A percentile compares a stretch with the other conserved stretches of the same genome.
Conservation (phyloP, 2,113 vertebrate species). For the Neomonachus schauinslandi region DNA sequence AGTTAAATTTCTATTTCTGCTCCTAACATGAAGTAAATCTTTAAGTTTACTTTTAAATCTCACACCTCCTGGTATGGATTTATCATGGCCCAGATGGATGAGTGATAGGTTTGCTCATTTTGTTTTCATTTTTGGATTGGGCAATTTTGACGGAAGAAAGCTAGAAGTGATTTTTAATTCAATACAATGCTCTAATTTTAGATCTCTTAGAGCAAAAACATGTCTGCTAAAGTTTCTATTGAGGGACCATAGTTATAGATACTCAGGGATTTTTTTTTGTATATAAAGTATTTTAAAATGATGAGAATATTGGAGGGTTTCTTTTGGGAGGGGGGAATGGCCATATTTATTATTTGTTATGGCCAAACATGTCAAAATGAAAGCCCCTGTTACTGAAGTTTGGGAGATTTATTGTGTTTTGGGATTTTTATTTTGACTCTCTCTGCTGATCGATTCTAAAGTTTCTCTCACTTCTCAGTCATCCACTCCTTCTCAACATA, state of each 20-base stretch:
- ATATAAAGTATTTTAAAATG: background rate
- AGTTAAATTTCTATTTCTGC: background rate
- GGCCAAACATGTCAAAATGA: constrained; percentile 39
- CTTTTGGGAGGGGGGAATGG: background rate
- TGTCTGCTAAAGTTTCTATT: constrained; percentile 10
- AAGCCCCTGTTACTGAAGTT: constrained; percentile 28
- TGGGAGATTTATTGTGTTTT: background rate
- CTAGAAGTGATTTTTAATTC: background rate
- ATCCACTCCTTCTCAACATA: constrained; percentile 58
- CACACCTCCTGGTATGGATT: background rate
- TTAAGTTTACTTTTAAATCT: background rate
- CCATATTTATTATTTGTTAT: constrained; percentile 42
- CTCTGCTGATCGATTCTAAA: constrained; percentile 66
- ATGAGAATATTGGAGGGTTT: background rate
- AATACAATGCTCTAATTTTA: background rate
- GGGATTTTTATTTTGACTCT: constrained; percentile 62
- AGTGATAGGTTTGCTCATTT: background rate
- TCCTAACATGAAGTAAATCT: background rate
- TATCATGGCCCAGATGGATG: background rate
- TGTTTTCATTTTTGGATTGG: background rate
- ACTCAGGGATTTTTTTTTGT: background rate
- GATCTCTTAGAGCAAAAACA: background rate
- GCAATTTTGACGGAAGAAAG: background rate
- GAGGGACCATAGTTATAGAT: background rate
- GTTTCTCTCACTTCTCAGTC: constrained; percentile 80